Evolutionary conservation across 2,888 invertebrate species (phyloP).

Genomic region (Hydrotaea cyrtoneurina): DNA sequence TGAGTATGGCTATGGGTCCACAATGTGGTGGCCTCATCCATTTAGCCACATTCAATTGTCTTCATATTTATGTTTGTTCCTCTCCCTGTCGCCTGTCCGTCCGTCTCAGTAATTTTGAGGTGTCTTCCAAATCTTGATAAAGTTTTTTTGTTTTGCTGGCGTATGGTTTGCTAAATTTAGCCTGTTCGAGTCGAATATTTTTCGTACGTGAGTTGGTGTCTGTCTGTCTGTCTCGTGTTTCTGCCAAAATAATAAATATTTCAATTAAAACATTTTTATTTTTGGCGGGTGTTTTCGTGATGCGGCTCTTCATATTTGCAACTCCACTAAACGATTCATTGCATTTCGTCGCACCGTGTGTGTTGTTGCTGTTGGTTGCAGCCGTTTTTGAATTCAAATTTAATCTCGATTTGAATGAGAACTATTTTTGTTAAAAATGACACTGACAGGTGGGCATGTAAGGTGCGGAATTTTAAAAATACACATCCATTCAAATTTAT

Average conservation of each 20-base stretch:
- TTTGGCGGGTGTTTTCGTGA: constrained; percentile 41
- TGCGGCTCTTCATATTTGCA: constrained; percentile 29
- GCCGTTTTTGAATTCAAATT: constrained; percentile 37
- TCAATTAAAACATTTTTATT: constrained; percentile 61
- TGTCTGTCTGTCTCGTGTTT: constrained; percentile 53
- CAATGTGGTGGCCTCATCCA: neutral
- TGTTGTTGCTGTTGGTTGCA: neutral
- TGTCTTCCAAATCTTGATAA: constrained; percentile 63
- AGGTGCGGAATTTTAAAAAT: constrained; percentile 45
- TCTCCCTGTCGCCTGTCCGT: neutral
- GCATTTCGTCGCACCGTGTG: neutral
- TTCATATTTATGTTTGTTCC: neutral
- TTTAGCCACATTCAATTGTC: constrained; percentile 8
- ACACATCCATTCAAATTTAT: neutral
- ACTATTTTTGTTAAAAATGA: constrained; percentile 40
- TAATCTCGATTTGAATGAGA: constrained; percentile 31
- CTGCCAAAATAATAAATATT: constrained; percentile 68
- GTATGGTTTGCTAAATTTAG: constrained; percentile 48
- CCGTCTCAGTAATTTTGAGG: constrained; percentile 39
- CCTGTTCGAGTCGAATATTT: neutral
- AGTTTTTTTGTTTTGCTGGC: constrained; percentile 31
- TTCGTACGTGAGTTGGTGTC: constrained; percentile 24
- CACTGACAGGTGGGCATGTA: constrained; percentile 60
- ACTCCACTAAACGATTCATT: constrained; percentile 27
- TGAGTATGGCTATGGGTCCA: constrained; percentile 3